Conservation (phyloP, 2,113 vertebrate species). For the Peromyscus maniculatus region DNA sequence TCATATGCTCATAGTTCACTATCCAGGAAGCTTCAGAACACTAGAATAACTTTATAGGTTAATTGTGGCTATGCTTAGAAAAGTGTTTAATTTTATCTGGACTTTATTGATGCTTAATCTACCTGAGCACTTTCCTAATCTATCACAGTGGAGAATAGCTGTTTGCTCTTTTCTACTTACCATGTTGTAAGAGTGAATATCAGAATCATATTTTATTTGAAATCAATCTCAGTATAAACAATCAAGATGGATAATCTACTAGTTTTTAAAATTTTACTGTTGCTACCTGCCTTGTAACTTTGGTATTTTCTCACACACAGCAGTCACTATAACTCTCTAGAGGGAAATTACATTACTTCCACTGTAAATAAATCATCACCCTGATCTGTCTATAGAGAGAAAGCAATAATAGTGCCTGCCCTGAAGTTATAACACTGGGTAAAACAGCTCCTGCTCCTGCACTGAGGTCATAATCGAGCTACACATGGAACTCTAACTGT, state of each 20-base stretch:
- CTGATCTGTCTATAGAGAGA: not conserved
- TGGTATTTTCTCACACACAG: not conserved
- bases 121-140: conserved; percentile 46
- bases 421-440: not conserved
- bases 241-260: not conserved
- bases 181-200: conserved; percentile 5
- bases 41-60: conserved; percentile 43
- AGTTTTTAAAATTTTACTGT: conserved; percentile 20
- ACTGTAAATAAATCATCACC: conserved; percentile 36
- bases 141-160: not conserved
- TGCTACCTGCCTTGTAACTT: not conserved
- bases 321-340: not conserved
- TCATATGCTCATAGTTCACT: not conserved
- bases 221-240: not conserved
- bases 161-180: conserved; percentile 22
- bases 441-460: not conserved
- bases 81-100: conserved; percentile 67
- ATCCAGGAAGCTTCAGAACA: not conserved
- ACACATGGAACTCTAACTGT: not conserved
- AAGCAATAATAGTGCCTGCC: not conserved
- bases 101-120: conserved; percentile 69
- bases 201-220: conserved; percentile 29
- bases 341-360: conserved; percentile 20
- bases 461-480: not conserved
- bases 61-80: conserved; percentile 63